Evolutionary conservation across 2,888 invertebrate species (phyloP).

Genomic region (Rotaria magnacalcarata): DNA sequence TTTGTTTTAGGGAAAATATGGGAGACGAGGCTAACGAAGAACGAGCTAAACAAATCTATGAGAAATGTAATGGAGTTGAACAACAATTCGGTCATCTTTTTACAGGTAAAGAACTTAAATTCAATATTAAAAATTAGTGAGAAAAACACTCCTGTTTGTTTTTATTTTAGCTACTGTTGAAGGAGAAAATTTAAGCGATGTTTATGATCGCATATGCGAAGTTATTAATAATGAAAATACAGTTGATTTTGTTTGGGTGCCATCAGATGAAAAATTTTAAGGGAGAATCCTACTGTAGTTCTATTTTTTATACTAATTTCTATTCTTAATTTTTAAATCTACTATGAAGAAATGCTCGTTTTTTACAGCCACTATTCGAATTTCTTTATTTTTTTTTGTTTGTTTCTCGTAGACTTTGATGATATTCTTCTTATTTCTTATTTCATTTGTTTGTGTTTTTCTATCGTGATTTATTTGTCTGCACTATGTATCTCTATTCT

Average conservation of each 20-base stretch:
- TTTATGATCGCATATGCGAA: background rate
- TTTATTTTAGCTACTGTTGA: background rate
- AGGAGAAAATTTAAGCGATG: background rate
- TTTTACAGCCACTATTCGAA: background rate
- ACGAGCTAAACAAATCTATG: conserved; percentile 40
- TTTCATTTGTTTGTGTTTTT: background rate
- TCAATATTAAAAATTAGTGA: too few species aligned
- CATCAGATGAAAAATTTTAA: conserved; percentile 9
- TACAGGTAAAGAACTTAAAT: background rate
- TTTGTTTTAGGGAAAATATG: conserved; percentile 2
- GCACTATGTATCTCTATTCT: background rate
- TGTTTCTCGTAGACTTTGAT: background rate
- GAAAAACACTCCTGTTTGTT: background rate
- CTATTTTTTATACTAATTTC: background rate
- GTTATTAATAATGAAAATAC: background rate
- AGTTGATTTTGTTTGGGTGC: background rate
- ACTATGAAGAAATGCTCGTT: background rate
- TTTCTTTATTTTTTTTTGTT: background rate
- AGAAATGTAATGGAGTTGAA: conserved; percentile 38
- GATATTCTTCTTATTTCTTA: background rate
- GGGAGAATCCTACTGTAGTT: background rate
- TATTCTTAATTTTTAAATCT: background rate
- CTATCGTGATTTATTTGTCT: background rate
- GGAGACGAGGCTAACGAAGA: conserved; percentile 36
- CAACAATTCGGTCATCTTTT: conserved; percentile 40